These are phyloP conservation scores for Odobenus rosmarus DNA, from an alignment of 2,113 vertebrate species.

Conservation along the genomic window DNA sequence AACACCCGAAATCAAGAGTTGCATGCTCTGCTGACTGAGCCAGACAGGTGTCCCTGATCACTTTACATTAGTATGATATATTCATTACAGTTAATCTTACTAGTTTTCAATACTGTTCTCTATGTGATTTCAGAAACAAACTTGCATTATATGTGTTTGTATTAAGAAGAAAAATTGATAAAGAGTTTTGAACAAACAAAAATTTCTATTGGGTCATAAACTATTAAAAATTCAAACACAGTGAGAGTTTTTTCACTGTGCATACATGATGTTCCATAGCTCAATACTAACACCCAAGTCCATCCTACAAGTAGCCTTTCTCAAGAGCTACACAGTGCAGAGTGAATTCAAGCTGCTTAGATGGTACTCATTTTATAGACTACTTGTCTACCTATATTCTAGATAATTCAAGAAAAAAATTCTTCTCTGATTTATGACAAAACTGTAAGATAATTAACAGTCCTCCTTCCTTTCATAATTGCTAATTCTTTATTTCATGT, in stretches of 20 bases:
- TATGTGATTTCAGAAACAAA: constrained; percentile 1
- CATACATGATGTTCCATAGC: neutral
- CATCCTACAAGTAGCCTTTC: neutral
- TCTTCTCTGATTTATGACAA: constrained; percentile 24
- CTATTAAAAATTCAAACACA: neutral
- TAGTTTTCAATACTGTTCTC: neutral
- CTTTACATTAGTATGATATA: neutral
- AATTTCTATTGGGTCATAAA: neutral
- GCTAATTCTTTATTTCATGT: neutral
- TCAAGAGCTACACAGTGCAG: neutral
- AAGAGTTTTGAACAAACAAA: neutral
- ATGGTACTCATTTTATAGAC: neutral
- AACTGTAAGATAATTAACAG: neutral
- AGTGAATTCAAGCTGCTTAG: neutral
- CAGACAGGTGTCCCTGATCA: neutral
- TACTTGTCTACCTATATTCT: neutral
- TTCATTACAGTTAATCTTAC: neutral
- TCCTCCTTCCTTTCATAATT: neutral
- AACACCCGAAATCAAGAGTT: neutral
- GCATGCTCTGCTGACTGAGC: neutral
- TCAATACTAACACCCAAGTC: neutral
- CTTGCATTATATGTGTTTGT: neutral
- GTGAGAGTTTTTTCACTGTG: neutral
- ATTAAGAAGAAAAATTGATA: neutral
- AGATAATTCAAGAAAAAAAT: neutral